Conservation (phyloP, 2,797 vertebrate genomes). For the Pseudotriccus pelzelni region DNA sequence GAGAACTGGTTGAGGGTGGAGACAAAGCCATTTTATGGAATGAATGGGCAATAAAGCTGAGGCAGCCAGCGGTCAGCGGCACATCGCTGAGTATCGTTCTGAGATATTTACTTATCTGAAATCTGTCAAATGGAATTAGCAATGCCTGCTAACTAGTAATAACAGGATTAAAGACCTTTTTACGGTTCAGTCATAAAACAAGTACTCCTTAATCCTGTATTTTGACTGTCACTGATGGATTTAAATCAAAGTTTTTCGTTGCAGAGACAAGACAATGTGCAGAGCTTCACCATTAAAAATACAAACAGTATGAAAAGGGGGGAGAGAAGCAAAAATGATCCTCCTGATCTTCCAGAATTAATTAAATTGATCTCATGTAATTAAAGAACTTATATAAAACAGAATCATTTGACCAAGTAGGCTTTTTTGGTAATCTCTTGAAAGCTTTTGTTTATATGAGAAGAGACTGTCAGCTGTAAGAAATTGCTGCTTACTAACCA, state of each 20-base stretch:
- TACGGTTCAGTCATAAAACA: neutral
- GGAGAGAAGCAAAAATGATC: neutral
- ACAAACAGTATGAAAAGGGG: neutral
- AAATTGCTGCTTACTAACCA: neutral
- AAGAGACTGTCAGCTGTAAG: neutral
- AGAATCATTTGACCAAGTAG: neutral
- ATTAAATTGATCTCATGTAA: neutral
- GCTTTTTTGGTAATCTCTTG: neutral
- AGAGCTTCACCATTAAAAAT: neutral
- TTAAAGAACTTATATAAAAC: neutral
- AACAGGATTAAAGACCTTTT: constrained; percentile 40
- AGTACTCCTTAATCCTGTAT: constrained; percentile 6
- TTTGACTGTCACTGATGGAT: neutral
- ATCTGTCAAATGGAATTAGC: constrained; percentile 34
- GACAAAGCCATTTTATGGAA: neutral
- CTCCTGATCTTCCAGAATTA: neutral
- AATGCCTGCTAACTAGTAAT: constrained; percentile 2
- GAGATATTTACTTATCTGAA: constrained; percentile 3
- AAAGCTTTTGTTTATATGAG: neutral
- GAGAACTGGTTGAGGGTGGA: neutral
- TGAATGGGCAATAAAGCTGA: neutral
- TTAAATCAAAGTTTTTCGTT: neutral
- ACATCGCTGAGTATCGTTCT: neutral
- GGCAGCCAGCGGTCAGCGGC: neutral
- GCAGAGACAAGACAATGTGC: neutral